phyloP scores from a whole-genome alignment of 64 coral and sea anemone genomes.

The Pocillopora verrucosa region DNA sequence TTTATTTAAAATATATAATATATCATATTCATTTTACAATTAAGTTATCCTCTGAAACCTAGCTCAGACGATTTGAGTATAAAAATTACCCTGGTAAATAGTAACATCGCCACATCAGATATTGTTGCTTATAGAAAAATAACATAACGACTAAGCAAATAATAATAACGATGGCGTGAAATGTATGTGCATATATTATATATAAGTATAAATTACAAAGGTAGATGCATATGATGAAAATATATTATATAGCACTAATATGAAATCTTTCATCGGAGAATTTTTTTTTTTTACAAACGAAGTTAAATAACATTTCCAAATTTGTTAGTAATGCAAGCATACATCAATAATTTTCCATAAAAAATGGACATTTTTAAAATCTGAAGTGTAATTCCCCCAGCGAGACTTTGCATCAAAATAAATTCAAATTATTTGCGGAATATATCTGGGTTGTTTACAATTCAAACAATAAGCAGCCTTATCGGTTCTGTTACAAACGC shows the following conservation, averaged over 20 bases:
- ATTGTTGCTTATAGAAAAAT: conserved; percentile 36
- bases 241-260: conserved; percentile 56
- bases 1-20: conserved; percentile 52
- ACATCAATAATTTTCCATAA: neutral
- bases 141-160: conserved; percentile 8
- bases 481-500: neutral
- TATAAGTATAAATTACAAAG: conserved; percentile 59
- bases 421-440: neutral
- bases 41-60: conserved; percentile 10
- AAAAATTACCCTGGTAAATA: conserved; percentile 42
- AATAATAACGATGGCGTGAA: conserved; percentile 1
- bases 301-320: conserved; percentile 37
- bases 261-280: conserved; percentile 21
- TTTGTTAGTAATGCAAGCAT: conserved; percentile 11
- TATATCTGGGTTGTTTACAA: neutral
- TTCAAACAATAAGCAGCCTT: neutral
- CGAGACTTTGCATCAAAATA: conserved; percentile 23
- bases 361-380: neutral
- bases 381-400: neutral
- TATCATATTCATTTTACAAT: conserved; percentile 20
- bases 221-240: conserved; percentile 52
- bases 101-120: neutral
- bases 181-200: conserved; percentile 47
- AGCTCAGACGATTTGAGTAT: conserved; percentile 18
- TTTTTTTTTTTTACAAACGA: conserved; percentile 19